Evolutionary conservation across 2,113 vertebrate genomes (phyloP).

Genomic region (Anhinga rufa): DNA sequence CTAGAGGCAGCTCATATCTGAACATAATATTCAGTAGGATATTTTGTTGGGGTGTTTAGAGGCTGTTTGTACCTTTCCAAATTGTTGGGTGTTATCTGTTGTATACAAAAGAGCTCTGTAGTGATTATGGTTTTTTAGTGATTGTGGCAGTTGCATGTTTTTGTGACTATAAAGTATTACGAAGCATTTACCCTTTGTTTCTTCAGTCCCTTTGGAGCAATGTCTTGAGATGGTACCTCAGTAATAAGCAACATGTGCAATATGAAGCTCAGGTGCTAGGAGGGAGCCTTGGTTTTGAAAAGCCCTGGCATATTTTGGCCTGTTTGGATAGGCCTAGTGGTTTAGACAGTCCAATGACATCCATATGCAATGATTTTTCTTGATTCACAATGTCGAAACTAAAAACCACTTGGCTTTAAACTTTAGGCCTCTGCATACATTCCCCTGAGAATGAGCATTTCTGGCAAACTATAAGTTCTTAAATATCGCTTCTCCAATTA

Average conservation of each 20-base stretch:
- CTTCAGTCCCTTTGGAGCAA: neutral
- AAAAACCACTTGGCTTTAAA: slow-evolving; percentile 69
- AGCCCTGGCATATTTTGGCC: neutral
- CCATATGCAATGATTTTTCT: slow-evolving; percentile 62
- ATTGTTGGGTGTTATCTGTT: neutral
- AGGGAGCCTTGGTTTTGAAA: neutral
- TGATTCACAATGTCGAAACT: slow-evolving; percentile 69
- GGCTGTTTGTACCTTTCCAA: neutral
- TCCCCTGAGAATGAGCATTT: slow-evolving; percentile 69
- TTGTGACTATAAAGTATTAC: neutral
- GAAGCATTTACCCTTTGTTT: neutral
- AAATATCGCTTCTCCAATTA: slow-evolving; percentile 82
- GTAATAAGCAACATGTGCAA: neutral
- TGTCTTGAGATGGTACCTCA: neutral
- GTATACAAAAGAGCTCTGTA: neutral
- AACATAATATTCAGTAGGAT: neutral
- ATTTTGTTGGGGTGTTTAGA: neutral
- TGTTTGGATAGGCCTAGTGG: neutral
- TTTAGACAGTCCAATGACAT: slow-evolving; percentile 46
- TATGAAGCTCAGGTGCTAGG: slow-evolving; percentile 1
- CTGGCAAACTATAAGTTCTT: slow-evolving; percentile 72
- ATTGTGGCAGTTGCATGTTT: accelerated
- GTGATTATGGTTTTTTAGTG: too few relatives aligned
- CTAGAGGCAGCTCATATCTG: neutral
- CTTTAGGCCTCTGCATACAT: slow-evolving; percentile 69